Evolutionary conservation across 2,797 vertebrate species (phyloP).

Genomic region (Rhynchotus rufescens): DNA sequence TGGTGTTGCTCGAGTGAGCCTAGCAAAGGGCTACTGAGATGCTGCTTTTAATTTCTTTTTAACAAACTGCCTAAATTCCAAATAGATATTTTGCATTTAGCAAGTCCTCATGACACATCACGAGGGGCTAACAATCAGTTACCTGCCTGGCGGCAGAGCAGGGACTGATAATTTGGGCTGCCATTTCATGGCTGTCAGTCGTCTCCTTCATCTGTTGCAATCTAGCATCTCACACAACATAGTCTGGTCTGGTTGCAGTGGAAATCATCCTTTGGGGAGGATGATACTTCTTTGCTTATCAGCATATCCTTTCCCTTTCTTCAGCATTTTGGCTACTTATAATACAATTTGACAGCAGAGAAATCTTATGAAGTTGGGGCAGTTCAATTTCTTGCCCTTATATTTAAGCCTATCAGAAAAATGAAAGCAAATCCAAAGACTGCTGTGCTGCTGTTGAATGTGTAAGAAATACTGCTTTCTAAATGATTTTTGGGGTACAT

Average conservation of each 20-base stretch:
- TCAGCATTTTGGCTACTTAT: not conserved
- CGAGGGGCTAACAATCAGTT: not conserved
- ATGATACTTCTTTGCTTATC: not conserved
- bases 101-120: not conserved
- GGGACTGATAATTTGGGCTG: not conserved
- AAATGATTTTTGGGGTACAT: not conserved
- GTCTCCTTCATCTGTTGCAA: not conserved
- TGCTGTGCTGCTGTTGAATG: not conserved
- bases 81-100: not conserved
- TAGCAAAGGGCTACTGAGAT: not conserved
- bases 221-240: not conserved
- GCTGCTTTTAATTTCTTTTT: not conserved
- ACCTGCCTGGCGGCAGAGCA: not conserved
- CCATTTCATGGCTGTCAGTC: not conserved
- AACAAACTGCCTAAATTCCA: not conserved
- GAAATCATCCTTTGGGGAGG: rapidly evolving
- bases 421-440: not conserved
- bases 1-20: not conserved
- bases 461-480: not conserved
- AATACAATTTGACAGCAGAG: not conserved
- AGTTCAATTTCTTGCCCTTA: not conserved
- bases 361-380: not conserved
- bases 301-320: not conserved
- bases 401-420: not conserved
- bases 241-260: not conserved